phyloP scores from a whole-genome alignment of 2,888 invertebrate species.

The Agriotes lineatus region DNA sequence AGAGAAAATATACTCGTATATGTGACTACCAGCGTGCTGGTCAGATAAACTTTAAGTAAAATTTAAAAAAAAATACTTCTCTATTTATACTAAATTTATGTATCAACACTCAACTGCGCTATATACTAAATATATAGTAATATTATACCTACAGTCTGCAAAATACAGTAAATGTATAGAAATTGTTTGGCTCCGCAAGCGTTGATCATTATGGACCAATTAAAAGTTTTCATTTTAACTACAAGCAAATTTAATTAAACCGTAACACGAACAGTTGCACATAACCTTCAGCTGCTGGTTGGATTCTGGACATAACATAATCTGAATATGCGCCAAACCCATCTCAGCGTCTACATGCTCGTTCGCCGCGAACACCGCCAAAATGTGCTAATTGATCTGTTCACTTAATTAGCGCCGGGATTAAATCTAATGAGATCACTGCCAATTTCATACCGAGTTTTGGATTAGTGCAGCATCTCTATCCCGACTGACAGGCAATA shows the following conservation, averaged over 20 bases:
- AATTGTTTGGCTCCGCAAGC: neutral
- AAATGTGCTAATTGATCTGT: slow-evolving; percentile 46
- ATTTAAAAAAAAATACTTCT: too few species aligned
- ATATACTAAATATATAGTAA: too few species aligned
- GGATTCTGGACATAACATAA: slow-evolving; percentile 48
- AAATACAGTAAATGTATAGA: too few species aligned
- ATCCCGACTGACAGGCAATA: slow-evolving; percentile 15
- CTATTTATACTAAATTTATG: too few species aligned
- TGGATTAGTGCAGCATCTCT: slow-evolving; percentile 27
- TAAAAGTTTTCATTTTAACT: slow-evolving; percentile 6
- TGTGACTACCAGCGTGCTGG: too few species aligned
- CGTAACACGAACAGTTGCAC: slow-evolving; percentile 19
- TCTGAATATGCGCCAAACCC: slow-evolving; percentile 41
- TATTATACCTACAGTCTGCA: too few species aligned
- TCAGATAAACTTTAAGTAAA: too few species aligned
- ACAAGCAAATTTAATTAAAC: slow-evolving; percentile 29
- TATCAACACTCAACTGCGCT: too few species aligned
- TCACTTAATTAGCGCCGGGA: slow-evolving; percentile 41
- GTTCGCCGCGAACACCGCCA: slow-evolving; percentile 38
- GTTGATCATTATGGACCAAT: neutral
- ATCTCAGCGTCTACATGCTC: slow-evolving; percentile 37
- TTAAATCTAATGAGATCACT: slow-evolving; percentile 41
- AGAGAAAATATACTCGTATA: too few species aligned
- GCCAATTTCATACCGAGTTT: slow-evolving; percentile 37
- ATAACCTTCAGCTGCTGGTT: slow-evolving; percentile 36